Percentiles rank a stretch among this genome's conserved stretches.
These are phyloP conservation scores for Erebia ligea DNA, from an alignment of 2,888 invertebrate species.

Conservation along the genomic window DNA sequence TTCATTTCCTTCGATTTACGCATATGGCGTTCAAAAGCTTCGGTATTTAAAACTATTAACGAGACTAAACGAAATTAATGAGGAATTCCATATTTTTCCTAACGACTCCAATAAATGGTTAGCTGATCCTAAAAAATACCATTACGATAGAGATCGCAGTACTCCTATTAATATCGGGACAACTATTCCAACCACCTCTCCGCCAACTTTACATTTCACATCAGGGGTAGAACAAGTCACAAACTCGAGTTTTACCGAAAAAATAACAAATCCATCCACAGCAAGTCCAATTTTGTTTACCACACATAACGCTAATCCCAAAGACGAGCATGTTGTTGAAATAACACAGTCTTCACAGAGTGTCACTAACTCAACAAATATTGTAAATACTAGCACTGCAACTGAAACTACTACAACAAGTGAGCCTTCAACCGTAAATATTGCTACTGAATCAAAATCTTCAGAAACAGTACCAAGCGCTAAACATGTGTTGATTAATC, in stretches of 20 bases:
- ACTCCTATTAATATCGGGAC: conserved; percentile 40
- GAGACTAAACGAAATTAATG: conserved; percentile 65
- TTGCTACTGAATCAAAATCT: conserved; percentile 58
- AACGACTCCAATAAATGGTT: conserved; percentile 60
- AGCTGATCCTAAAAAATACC: conserved; percentile 59
- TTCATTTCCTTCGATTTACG: conserved; percentile 67
- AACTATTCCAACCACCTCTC: conserved; percentile 40
- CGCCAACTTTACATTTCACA: conserved; percentile 43
- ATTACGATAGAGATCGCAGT: conserved; percentile 59
- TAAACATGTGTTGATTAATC: conserved; percentile 90
- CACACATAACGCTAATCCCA: conserved; percentile 53
- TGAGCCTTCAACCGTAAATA: conserved; percentile 55
- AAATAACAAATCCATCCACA: conserved; percentile 47
- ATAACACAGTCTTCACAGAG: conserved; percentile 53
- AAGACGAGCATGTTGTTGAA: conserved; percentile 58
- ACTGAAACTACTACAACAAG: conserved; percentile 42
- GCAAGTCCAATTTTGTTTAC: conserved; percentile 49
- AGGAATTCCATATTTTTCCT: conserved; percentile 68
- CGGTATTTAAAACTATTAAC: conserved; percentile 68
- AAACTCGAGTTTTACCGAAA: conserved; percentile 46
- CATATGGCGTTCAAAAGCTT: conserved; percentile 73
- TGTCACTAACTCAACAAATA: conserved; percentile 57
- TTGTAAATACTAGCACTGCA: conserved; percentile 49
- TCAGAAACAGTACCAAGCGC: conserved; percentile 65
- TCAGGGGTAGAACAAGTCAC: conserved; percentile 47